Percentiles rank a stretch among this genome's conserved stretches.
Evolutionary conservation across 2,113 vertebrate genomes (phyloP).

Genomic region (Natator depressus): DNA sequence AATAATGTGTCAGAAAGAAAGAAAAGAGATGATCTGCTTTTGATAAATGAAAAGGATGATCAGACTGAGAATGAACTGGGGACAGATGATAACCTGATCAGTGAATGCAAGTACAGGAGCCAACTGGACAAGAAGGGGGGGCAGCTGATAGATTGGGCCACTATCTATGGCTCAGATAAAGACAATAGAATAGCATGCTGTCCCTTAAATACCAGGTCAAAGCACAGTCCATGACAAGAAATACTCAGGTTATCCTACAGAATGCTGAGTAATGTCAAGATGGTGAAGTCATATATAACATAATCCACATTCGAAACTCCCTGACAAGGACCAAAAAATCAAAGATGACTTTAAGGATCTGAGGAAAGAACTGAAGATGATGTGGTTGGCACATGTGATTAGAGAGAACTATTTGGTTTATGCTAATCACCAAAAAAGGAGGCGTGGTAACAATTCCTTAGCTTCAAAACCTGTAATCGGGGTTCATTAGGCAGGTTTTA

Average conservation of each 20-base stretch:
- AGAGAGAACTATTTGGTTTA: background rate
- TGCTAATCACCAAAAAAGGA: background rate
- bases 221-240: background rate
- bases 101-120: background rate
- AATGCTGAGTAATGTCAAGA: background rate
- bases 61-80: background rate
- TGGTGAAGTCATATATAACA: background rate
- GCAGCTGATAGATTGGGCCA: background rate
- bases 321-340: background rate
- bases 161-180: background rate
- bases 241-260: background rate
- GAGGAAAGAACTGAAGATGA: background rate
- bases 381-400: background rate
- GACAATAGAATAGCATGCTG: background rate
- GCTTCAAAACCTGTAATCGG: background rate
- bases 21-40: background rate
- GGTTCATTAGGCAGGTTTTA: background rate
- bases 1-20: background rate
- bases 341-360: background rate
- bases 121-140: background rate
- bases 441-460: background rate
- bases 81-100: background rate
- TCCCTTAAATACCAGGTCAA: background rate
- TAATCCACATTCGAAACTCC: background rate
- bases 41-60: background rate